Conservation (phyloP, 2,113 vertebrate genomes). For the Pygathrix nemaeus region DNA sequence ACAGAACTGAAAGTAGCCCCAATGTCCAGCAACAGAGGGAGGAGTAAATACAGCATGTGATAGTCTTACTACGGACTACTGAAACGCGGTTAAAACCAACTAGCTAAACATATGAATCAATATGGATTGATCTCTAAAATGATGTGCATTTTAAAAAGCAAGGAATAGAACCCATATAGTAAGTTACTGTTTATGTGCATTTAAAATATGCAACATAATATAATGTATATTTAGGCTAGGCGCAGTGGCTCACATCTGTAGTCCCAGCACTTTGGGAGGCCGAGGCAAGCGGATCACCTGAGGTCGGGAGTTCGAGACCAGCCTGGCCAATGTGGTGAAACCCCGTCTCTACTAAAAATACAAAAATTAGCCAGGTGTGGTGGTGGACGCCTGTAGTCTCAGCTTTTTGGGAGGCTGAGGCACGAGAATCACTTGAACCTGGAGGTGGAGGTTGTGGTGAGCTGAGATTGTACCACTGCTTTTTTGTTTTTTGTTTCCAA, state of each 20-base stretch:
- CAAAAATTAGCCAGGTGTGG: background rate
- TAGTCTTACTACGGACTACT: background rate
- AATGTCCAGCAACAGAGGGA: background rate
- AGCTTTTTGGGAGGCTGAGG: background rate
- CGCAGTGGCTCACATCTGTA: background rate
- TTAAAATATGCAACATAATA: background rate
- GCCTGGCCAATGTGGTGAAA: too few species aligned
- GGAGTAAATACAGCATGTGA: background rate
- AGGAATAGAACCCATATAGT: background rate
- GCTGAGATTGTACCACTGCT: background rate
- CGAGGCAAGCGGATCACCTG: background rate
- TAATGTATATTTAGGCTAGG: background rate
- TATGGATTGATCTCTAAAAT: background rate
- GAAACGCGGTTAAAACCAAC: background rate
- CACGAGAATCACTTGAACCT: background rate
- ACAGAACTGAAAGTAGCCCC: background rate
- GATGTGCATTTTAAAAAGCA: background rate
- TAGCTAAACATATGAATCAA: background rate
- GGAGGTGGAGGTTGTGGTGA: background rate
- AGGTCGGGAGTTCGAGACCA: background rate
- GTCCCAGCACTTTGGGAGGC: background rate
- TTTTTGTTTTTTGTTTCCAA: background rate
- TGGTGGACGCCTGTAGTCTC: background rate
- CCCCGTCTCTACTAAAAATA: background rate
- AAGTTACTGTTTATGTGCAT: background rate